Evolutionary conservation across 1,140 invertebrate genomes (phyloP).

Genomic region (Andricus grossulariae): DNA sequence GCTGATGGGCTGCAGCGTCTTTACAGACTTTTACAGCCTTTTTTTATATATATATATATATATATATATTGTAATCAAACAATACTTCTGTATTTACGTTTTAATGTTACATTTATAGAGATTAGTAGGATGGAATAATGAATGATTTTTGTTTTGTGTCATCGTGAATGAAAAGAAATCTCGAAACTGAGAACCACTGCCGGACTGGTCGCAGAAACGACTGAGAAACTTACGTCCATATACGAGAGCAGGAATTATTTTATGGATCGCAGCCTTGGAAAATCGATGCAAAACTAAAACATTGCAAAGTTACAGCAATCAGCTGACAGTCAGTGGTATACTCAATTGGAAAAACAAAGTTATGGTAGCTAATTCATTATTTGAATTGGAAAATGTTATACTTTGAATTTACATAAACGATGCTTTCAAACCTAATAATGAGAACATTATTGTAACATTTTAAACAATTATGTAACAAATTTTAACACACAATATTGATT

Average conservation of each 20-base stretch:
- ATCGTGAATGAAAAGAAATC: no score
- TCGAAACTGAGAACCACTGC: conserved; percentile 14
- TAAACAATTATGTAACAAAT: no score
- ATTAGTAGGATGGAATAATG: no score
- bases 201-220: neutral
- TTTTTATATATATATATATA: neutral
- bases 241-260: conserved; percentile 20
- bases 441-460: no score
- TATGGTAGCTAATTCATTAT: neutral
- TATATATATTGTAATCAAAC: neutral
- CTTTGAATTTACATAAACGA: no score
- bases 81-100: neutral
- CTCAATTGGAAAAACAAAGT: neutral
- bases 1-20: no score
- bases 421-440: no score
- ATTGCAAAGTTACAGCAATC: neutral
- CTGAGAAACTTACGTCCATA: conserved; percentile 9
- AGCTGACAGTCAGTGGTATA: neutral
- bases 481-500: no score
- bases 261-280: conserved; percentile 4
- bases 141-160: no score
- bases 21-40: no score
- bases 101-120: neutral
- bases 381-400: no score
- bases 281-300: conserved; percentile 11